Evolutionary conservation across 2,113 vertebrate genomes (phyloP).

Genomic region (Plecotus auritus): DNA sequence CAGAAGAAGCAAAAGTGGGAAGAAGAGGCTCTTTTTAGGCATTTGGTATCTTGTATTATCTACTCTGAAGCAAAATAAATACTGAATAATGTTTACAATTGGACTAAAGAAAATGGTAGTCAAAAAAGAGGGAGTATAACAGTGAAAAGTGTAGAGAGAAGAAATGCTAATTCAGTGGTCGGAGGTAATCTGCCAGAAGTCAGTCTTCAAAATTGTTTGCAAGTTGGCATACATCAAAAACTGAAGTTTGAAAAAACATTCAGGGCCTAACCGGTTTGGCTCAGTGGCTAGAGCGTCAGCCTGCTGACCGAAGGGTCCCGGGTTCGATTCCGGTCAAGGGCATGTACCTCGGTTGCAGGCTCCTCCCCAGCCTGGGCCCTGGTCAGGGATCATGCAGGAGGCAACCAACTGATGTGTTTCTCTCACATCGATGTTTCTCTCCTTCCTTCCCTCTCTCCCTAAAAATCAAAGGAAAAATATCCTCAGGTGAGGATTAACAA

Average conservation of each 20-base stretch:
- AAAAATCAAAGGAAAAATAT: no score
- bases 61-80: background rate
- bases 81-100: background rate
- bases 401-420: no score
- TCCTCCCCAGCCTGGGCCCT: no score
- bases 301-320: no score
- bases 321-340: no score
- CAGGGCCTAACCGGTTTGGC: no score
- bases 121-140: background rate
- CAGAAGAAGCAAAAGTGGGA: background rate
- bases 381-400: no score
- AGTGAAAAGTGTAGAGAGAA: background rate
- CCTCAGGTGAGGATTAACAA: no score
- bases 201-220: background rate
- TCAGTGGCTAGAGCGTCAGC: no score
- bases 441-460: no score
- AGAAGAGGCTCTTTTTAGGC: background rate
- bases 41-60: background rate
- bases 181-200: background rate
- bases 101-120: background rate
- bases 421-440: no score
- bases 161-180: background rate
- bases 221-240: constrained; percentile 2
- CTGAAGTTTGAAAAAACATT: background rate
- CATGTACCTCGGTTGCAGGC: no score